These are phyloP conservation scores for Scolopax bukidnonensis DNA, from an alignment of 2,797 vertebrate species.

Conservation along the genomic window DNA sequence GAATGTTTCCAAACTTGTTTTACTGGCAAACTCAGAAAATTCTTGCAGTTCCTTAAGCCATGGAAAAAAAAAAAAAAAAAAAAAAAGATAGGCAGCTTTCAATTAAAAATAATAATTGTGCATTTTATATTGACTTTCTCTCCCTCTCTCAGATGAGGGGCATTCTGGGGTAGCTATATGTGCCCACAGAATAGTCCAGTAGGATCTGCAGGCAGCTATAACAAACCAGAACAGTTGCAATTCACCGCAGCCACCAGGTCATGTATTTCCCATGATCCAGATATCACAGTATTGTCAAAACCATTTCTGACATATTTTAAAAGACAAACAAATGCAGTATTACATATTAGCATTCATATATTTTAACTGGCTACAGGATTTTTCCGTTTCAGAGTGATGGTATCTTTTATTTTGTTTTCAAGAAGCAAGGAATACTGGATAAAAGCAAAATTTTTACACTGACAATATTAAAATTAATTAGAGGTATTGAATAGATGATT, in stretches of 20 bases:
- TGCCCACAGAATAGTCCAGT: background rate
- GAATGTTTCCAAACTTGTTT: background rate
- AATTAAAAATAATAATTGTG: background rate
- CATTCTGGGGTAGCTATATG: background rate
- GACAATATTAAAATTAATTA: background rate
- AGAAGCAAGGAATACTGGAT: background rate
- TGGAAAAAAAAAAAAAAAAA: background rate
- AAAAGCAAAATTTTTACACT: background rate
- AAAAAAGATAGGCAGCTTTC: background rate
- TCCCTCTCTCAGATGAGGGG: background rate
- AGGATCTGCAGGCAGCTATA: background rate
- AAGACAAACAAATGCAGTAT: accelerated
- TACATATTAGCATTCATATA: background rate
- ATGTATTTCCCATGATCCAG: background rate
- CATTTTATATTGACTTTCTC: background rate
- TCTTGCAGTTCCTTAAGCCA: background rate
- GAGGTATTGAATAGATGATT: background rate
- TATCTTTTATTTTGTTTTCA: background rate
- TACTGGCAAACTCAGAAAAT: background rate
- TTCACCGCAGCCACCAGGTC: background rate
- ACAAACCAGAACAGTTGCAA: background rate
- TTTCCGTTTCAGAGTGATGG: background rate
- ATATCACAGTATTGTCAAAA: background rate
- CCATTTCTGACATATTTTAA: background rate
- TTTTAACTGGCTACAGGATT: background rate